Conservation (phyloP, 2,113 vertebrate species). For the Sigmodon hispidus region DNA sequence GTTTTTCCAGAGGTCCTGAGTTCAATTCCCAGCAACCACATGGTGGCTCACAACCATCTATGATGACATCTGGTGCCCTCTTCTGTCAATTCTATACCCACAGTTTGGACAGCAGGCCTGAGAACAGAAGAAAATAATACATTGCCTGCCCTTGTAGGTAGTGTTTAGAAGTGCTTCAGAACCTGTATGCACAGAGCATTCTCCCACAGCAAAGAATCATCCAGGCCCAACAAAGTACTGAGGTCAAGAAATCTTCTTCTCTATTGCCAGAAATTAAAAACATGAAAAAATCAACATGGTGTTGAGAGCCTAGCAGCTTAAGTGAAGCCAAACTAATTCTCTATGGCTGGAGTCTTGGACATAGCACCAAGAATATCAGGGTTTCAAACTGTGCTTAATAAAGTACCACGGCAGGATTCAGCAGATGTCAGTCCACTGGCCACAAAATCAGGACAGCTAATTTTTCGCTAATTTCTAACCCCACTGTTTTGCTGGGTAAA, state of each 20-base stretch:
- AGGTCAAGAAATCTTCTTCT: background rate
- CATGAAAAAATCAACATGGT: conserved; percentile 33
- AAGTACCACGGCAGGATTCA: conserved; percentile 41
- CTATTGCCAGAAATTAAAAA: background rate
- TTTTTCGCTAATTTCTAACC: background rate
- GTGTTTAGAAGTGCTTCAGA: background rate
- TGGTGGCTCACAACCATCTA: too few relatives aligned
- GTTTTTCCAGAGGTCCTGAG: too few relatives aligned
- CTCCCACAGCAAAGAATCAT: background rate
- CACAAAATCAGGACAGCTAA: background rate
- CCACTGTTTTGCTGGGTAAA: background rate
- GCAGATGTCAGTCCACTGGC: background rate
- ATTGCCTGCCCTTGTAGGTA: background rate
- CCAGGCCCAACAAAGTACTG: background rate
- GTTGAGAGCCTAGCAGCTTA: background rate
- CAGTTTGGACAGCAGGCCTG: background rate
- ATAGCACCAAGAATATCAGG: background rate
- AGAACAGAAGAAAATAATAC: background rate
- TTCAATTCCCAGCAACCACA: too few relatives aligned
- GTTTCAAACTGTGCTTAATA: conserved; percentile 71
- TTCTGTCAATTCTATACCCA: background rate
- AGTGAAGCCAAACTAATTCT: conserved; percentile 56
- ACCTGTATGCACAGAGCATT: background rate
- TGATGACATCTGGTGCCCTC: too few relatives aligned
- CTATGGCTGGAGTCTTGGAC: conserved; percentile 19